These are phyloP conservation scores for Crematogaster levior DNA, from an alignment of 2,888 invertebrate species.

Conservation along the genomic window DNA sequence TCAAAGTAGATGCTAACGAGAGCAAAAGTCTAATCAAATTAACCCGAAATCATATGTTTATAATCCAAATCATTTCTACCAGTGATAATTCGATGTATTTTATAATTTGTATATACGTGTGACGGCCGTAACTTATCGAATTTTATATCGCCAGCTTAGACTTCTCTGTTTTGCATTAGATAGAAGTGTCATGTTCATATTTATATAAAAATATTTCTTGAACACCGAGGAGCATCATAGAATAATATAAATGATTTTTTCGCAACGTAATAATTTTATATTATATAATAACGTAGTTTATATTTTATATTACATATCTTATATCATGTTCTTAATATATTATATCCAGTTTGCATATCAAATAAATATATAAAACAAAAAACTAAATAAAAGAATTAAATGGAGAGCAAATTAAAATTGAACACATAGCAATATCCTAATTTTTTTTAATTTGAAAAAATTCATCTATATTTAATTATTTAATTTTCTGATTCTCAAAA, in stretches of 20 bases:
- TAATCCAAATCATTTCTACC: neutral
- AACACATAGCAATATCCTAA: neutral
- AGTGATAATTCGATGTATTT: neutral
- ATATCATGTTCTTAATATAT: neutral
- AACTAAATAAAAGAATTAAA: neutral
- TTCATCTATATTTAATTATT: neutral
- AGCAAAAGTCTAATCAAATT: slow-evolving; percentile 45
- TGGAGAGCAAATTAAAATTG: neutral
- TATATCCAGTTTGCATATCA: neutral
- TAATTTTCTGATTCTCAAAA: neutral
- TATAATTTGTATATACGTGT: neutral
- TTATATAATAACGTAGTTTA: too few species aligned
- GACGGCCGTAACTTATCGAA: neutral
- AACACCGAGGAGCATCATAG: neutral
- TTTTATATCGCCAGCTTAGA: neutral
- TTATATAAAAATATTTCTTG: neutral
- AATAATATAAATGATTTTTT: slow-evolving; percentile 23
- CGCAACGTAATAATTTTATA: neutral
- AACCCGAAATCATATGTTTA: slow-evolving; percentile 9
- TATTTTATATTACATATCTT: too few species aligned
- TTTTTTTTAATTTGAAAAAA: neutral
- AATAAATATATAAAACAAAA: neutral
- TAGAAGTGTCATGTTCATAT: neutral
- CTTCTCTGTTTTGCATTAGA: slow-evolving; percentile 3
- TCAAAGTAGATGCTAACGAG: slow-evolving; percentile 45